phyloP scores from a whole-genome alignment of 2,113 vertebrate species.

The Dromaius novaehollandiae region DNA sequence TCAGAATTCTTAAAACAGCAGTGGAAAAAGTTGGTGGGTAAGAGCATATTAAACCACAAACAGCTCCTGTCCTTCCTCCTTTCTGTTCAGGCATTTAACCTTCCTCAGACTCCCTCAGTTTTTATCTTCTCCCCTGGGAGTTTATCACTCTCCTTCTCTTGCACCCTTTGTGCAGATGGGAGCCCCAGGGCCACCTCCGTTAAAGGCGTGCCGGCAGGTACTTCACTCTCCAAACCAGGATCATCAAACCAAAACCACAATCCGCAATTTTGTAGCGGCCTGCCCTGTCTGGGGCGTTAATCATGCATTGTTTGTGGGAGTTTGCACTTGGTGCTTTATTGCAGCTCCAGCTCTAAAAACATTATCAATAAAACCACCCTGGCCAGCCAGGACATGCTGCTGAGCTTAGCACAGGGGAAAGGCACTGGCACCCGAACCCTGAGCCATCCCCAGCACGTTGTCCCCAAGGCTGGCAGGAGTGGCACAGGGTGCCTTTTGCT shows the following conservation, averaged over 20 bases:
- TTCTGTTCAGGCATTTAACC: not conserved
- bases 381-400: not conserved
- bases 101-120: not conserved
- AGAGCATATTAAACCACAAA: not conserved
- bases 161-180: not conserved
- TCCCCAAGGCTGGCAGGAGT: accelerated
- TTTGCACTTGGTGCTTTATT: not conserved
- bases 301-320: not conserved
- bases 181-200: not conserved
- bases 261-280: not conserved
- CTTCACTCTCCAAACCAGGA: not conserved
- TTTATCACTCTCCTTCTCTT: not conserved
- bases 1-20: accelerated
- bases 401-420: not conserved
- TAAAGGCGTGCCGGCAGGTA: not conserved
- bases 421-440: not conserved
- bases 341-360: constrained; percentile 5
- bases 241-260: not conserved
- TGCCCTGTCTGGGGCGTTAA: not conserved
- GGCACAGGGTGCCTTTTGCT: not conserved
- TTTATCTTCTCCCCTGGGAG: not conserved
- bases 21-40: not conserved
- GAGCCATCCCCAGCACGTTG: not conserved
- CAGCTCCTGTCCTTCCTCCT: not conserved
- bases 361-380: not conserved